These are phyloP conservation scores for Agriopis aurantiaria DNA, from an alignment of 2,888 invertebrate species.

Conservation along the genomic window DNA sequence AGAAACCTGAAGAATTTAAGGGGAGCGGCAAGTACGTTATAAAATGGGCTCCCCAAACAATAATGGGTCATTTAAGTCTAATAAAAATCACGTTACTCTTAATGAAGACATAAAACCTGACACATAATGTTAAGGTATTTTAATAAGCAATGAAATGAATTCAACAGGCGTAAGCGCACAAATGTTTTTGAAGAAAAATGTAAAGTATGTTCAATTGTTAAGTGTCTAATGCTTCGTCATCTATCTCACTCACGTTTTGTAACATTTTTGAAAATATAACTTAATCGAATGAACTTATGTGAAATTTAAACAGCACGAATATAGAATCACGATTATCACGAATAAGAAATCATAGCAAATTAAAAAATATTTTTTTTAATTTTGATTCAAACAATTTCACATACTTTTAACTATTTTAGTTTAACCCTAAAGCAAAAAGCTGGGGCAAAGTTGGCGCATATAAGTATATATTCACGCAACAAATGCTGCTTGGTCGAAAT, in stretches of 20 bases:
- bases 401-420: no score
- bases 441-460: no score
- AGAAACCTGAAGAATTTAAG: constrained; percentile 9
- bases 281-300: no score
- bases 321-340: no score
- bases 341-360: no score
- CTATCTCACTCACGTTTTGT: neutral
- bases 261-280: no score
- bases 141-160: constrained; percentile 29
- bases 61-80: constrained; percentile 16
- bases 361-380: no score
- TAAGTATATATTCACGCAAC: no score
- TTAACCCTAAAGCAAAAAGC: no score
- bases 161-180: neutral
- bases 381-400: no score
- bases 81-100: constrained; percentile 25
- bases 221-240: neutral
- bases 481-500: no score
- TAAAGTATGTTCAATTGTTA: constrained; percentile 1
- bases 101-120: constrained; percentile 37
- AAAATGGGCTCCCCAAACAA: constrained; percentile 16
- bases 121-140: constrained; percentile 27
- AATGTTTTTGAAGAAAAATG: constrained; percentile 7
- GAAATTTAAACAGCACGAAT: no score
- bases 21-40: constrained; percentile 2